These are phyloP conservation scores for Melanostigma gelatinosum DNA, from an alignment of 2,113 vertebrate species.

Conservation along the genomic window DNA sequence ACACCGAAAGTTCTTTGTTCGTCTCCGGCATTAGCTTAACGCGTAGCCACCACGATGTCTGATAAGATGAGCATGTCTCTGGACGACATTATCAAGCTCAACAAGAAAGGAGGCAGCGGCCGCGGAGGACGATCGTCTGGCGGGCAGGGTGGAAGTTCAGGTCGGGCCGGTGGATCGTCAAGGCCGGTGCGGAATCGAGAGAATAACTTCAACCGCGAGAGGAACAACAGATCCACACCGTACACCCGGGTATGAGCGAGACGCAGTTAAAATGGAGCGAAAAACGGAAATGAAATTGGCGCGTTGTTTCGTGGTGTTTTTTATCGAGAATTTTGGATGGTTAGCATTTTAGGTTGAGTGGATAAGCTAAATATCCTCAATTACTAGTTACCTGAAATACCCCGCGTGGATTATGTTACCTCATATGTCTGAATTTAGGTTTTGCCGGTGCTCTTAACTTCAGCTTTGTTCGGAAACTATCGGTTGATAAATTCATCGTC, in stretches of 20 bases:
- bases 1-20: conserved; percentile 31
- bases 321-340: background rate
- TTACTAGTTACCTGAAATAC: background rate
- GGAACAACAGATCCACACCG: conserved; percentile 87
- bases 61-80: conserved; percentile 98
- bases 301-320: background rate
- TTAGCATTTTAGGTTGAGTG: background rate
- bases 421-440: too few relatives aligned
- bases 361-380: background rate
- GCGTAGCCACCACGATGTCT: conserved; percentile 79
- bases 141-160: conserved; percentile 76
- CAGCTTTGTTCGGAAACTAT: too few relatives aligned
- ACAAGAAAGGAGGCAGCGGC: conserved; percentile 85
- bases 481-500: background rate
- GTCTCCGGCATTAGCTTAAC: background rate
- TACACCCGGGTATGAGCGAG: conserved; percentile 89
- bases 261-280: background rate
- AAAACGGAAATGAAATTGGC: conserved; percentile 8
- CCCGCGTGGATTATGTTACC: background rate
- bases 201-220: conserved; percentile 77
- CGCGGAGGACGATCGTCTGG: conserved; percentile 74
- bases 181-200: conserved; percentile 78
- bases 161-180: conserved; percentile 63
- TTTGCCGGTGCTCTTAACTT: background rate
- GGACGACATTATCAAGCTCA: conserved; percentile 96